Evolutionary conservation across 2,888 invertebrate genomes (phyloP), one percentile per base, ranked within the genome.

Genomic region (Meghimatium bilineatum): DNA sequence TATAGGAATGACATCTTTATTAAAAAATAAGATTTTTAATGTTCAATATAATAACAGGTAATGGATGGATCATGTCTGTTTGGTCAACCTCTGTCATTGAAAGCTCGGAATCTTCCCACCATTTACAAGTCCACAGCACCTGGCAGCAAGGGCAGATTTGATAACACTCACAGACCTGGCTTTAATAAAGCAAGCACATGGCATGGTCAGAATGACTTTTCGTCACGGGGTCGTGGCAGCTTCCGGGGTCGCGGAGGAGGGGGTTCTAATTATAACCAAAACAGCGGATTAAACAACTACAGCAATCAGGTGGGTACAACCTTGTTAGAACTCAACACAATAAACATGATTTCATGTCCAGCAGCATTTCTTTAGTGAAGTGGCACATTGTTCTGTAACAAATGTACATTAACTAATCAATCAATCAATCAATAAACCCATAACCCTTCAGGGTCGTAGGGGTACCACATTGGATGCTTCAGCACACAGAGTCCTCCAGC

Each of bases 171-270:
- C 49, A 74, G 67, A 26, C 71, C 79, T 32, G 67, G 84, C 44
- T 78, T 84, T 23, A 83, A 78, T 36, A 79, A 75, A 44, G 60
- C 79, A 17, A 75, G 26, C 1, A 75, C 80, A 29, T 84, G 84
- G 84, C 84, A 84, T 52, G 84, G 84, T 14, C 77, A 69, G 44
- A 75, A 80, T 67, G 80, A 80, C n/a, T 80, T 67, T 34, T 26
- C 75, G 1, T 66, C 84, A n/a, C 60, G 84, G 6, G 84, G 84
- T 1, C 34, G 84, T 29, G 84, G 84, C 10, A 71, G 75, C 67
- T 84, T 63, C 67, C 63, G 80, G 67, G 49, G 52, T 29, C 63
- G 67, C 8, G 78, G 78, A 67, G 67, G 60, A 14, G 66, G 66
- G 0, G 44, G 44, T 8, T 75, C 82, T 20, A 78, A 72, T 63